These are phyloP conservation scores for Aethina tumida DNA, from an alignment of 1,140 invertebrate species.

Conservation along the genomic window DNA sequence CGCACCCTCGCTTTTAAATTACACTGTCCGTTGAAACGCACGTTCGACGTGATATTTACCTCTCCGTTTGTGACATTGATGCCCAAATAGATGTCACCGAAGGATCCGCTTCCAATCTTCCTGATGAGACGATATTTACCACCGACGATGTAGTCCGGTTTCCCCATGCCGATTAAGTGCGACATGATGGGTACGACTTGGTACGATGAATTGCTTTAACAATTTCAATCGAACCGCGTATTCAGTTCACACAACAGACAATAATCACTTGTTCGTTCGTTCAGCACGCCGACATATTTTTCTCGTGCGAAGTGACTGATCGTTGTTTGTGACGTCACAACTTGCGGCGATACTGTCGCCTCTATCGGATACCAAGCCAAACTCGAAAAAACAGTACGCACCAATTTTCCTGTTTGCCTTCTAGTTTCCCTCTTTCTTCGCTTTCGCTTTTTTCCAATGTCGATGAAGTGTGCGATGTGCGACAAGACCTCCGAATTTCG, in stretches of 20 bases:
- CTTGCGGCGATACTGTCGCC: too few species aligned
- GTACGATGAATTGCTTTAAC: conserved; percentile 18
- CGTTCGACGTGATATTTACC: conserved; percentile 30
- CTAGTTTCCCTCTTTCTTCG: too few species aligned
- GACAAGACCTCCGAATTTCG: too few species aligned
- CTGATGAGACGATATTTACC: conserved; percentile 90
- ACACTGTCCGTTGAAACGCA: background rate
- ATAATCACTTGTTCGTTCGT: conserved; percentile 33
- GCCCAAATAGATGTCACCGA: conserved; percentile 97
- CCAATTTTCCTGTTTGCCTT: too few species aligned
- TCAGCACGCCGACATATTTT: conserved; percentile 37
- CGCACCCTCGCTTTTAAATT: too few species aligned
- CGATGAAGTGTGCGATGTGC: too few species aligned
- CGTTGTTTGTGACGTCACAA: conserved; percentile 33
- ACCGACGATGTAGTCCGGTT: conserved; percentile 55
- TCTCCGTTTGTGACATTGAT: conserved; percentile 95
- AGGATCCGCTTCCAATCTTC: conserved; percentile 97
- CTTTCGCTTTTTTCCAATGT: too few species aligned
- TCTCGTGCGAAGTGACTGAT: conserved; percentile 29
- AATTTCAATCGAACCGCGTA: conserved; percentile 29
- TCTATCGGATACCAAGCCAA: too few species aligned
- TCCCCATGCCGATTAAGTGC: conserved; percentile 22
- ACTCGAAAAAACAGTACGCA: too few species aligned
- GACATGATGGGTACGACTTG: conserved; percentile 29
- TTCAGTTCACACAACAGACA: conserved; percentile 31